Percentiles rank a stretch among this genome's conserved stretches.
Evolutionary conservation across 2,888 invertebrate species (phyloP).

Genomic region (Protophormia terraenovae): DNA sequence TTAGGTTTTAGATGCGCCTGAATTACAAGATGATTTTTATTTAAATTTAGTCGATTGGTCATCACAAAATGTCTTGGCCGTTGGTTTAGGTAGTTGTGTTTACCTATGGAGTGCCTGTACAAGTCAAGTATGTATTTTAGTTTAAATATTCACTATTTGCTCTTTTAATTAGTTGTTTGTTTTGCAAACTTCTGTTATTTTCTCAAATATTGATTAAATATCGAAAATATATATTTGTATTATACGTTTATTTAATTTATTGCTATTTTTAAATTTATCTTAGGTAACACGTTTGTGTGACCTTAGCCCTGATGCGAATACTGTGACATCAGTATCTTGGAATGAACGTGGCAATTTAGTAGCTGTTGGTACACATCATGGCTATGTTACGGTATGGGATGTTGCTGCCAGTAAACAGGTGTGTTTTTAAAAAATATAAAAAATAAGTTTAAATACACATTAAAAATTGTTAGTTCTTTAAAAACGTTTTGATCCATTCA

Average conservation of each 20-base stretch:
- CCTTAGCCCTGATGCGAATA: constrained; percentile 94
- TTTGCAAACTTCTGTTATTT: constrained; percentile 55
- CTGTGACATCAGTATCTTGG: constrained; percentile 99
- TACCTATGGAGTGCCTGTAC: constrained; percentile 99
- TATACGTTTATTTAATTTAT: constrained; percentile 24
- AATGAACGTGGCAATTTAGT: constrained; percentile 97
- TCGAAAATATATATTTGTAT: constrained; percentile 9
- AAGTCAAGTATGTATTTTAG: constrained; percentile 87
- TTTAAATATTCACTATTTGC: constrained; percentile 29
- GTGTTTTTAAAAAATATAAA: constrained; percentile 56
- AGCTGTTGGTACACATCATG: constrained; percentile 98
- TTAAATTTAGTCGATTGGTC: constrained; percentile 99
- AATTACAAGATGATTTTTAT: constrained; percentile 96
- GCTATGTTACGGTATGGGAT: constrained; percentile 99
- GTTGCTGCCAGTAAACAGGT: constrained; percentile 95
- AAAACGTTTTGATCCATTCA: no score
- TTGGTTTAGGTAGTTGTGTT: constrained; percentile 98
- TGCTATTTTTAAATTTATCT: constrained; percentile 29
- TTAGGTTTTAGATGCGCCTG: constrained; percentile 80
- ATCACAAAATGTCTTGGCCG: constrained; percentile 98
- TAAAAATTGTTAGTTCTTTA: background rate
- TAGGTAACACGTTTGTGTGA: constrained; percentile 97
- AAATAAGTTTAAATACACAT: background rate
- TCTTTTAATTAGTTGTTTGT: constrained; percentile 31
- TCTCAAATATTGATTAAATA: constrained; percentile 24